Evolutionary conservation across 2,797 vertebrate genomes (phyloP).

Genomic region (Notoglanidium macrostoma): DNA sequence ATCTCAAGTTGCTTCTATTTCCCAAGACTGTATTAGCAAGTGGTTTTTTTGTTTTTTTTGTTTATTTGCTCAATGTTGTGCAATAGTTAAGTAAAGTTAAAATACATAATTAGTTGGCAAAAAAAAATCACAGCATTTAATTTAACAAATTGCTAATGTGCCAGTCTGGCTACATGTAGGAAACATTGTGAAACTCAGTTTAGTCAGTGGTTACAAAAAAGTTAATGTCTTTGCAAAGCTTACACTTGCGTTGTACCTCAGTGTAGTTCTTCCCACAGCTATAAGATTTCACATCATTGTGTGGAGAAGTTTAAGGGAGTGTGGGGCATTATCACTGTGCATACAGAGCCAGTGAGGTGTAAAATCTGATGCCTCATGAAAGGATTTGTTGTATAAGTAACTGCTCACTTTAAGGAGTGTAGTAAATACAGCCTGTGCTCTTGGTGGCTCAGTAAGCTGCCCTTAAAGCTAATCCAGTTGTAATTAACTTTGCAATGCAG

Average conservation of each 20-base stretch:
- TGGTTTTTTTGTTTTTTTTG: neutral
- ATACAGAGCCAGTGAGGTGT: neutral
- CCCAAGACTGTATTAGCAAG: neutral
- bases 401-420: neutral
- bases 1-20: neutral
- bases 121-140: neutral
- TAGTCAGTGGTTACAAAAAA: neutral
- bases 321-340: neutral
- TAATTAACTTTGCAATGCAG: neutral
- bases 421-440: neutral
- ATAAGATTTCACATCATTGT: neutral
- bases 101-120: neutral
- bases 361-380: too few species aligned
- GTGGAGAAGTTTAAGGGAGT: neutral
- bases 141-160: neutral
- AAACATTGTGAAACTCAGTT: neutral
- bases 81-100: neutral
- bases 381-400: neutral
- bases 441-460: neutral
- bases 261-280: neutral
- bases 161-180: neutral
- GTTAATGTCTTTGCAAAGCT: neutral
- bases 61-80: neutral
- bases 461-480: neutral
- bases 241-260: neutral